Base-by-base conservation (phyloP, 2,888 invertebrate species). In the Trypoxylon attenuatum region DNA sequence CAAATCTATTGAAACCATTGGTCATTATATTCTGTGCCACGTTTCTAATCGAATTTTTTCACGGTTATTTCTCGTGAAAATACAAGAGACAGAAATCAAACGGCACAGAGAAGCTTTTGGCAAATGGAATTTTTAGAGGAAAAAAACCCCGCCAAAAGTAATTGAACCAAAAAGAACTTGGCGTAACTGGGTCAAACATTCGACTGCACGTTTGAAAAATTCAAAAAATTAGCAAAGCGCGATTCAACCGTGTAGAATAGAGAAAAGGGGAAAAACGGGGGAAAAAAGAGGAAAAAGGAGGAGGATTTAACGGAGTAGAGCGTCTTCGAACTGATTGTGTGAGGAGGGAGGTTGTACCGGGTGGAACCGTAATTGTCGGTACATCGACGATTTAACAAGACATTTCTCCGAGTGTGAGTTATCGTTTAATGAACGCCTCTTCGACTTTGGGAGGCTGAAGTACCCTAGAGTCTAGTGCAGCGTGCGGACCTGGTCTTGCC, bases 361-460 rank as follows among this genome's bases (percentile, higher is more conserved):
- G 13, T 25, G 33, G 50, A 23, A 50, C 59, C 47, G 52, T 68
- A 69, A 73, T 73, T 77, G 73, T 76, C 66, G 62, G 43, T 52
- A 54, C 71, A 76, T 74, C 70, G 76, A 74, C 76, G 67, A 72
- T 76, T 76, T 76, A 74, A 76, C 76, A 69, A 73, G 75, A 77
- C 68, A 66, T 75, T 75, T 75, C 74, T 77, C 59, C 50, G 70
- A 77, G 75, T 77, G 75, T 73, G 79, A 82, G 80, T 84, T 84
- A 83, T 82, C 78, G 78, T 81, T 84, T 84, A 82, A 86, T 81
- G 83, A 84, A 84, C 80, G 77, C 75, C 79, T 74, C 80, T 78
- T 71, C 67, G 73, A 70, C 70, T 74, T 71, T 67, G 76, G 73
- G 67, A 61, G 65, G 74, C 55, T 81, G 62, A 62, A 81, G 82